Conservation (phyloP, 2,797 vertebrate genomes). For the Meriones psammophilus region DNA sequence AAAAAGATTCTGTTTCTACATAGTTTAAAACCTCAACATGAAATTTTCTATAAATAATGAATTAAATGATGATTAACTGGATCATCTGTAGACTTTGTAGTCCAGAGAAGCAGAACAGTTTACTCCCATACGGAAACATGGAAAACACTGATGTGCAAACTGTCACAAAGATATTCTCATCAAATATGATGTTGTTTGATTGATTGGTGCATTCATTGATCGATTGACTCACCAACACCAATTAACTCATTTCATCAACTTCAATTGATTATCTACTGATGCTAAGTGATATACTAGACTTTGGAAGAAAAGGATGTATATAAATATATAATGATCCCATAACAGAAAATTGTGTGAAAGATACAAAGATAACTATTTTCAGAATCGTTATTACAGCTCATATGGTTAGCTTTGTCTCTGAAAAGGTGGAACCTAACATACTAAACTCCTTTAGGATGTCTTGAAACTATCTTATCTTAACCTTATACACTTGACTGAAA, state of each 20-base stretch:
- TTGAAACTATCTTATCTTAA: constrained; percentile 51
- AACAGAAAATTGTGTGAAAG: constrained; percentile 19
- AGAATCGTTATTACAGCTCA: constrained; percentile 20
- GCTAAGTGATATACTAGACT: background rate
- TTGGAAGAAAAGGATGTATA: background rate
- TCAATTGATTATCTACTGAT: background rate
- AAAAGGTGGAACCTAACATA: constrained; percentile 24
- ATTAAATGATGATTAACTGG: background rate
- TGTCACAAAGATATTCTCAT: constrained; percentile 13
- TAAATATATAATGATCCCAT: background rate
- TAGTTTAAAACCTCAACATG: background rate
- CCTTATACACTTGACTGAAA: constrained; percentile 63
- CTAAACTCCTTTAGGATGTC: constrained; percentile 44
- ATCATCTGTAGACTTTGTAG: background rate
- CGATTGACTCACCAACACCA: background rate
- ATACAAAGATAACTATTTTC: constrained; percentile 23
- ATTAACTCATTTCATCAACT: constrained; percentile 13
- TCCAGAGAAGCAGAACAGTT: background rate
- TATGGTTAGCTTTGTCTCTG: constrained; percentile 42
- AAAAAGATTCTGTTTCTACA: background rate
- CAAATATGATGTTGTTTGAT: background rate
- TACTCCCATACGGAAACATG: background rate
- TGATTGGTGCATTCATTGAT: background rate
- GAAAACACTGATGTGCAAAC: background rate
- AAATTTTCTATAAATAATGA: constrained; percentile 1